Conservation (phyloP, 2,797 vertebrate species). For the Halcyon smyrnensis region DNA sequence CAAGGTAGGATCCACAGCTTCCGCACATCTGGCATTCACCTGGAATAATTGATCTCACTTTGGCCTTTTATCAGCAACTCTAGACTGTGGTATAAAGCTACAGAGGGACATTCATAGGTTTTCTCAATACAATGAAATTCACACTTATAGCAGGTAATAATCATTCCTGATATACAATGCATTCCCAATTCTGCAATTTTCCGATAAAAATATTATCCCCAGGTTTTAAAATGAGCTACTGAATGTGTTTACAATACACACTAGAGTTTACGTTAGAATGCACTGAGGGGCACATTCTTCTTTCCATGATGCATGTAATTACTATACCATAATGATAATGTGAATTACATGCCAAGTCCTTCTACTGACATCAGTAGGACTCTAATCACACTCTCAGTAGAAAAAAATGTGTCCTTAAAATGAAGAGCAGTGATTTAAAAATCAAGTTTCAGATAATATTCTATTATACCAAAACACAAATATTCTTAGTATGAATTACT, state of each 20-base stretch:
- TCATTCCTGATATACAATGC: not conserved
- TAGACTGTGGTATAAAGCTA: not conserved
- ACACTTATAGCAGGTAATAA: not conserved
- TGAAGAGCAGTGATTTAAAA: not conserved
- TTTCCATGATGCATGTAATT: conserved; percentile 17
- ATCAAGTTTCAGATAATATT: not conserved
- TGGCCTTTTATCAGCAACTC: not conserved
- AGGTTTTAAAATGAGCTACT: not conserved
- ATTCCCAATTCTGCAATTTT: not conserved
- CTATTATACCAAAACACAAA: not conserved
- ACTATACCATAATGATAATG: not conserved
- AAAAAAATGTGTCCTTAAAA: not conserved
- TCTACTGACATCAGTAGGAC: not conserved
- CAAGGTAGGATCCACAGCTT: not conserved
- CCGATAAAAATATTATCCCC: not conserved
- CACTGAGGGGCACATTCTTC: not conserved
- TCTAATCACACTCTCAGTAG: not conserved
- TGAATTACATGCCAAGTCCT: not conserved
- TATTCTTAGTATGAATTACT: not conserved
- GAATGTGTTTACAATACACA: not conserved
- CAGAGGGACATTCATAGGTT: not conserved
- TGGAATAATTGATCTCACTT: not conserved
- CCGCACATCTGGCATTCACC: not conserved
- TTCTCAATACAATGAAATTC: not conserved
- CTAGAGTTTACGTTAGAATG: not conserved